phyloP scores from a whole-genome alignment of 2,797 vertebrate species.

The Threskiornis aethiopicus region DNA sequence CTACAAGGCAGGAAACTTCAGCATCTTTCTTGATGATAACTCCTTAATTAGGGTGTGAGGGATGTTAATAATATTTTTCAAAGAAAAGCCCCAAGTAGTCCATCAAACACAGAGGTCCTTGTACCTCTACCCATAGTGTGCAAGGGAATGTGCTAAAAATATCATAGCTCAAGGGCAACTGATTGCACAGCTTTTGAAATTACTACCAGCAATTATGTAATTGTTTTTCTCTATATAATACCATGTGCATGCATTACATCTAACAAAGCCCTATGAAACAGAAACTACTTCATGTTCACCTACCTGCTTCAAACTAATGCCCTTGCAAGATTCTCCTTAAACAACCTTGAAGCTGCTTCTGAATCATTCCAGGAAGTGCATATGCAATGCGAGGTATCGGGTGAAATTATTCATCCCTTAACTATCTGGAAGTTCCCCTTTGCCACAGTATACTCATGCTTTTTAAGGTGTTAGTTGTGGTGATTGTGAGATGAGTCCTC shows the following conservation, averaged over 20 bases:
- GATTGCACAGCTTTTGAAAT: background rate
- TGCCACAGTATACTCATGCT: background rate
- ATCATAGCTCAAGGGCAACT: background rate
- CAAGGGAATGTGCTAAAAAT: background rate
- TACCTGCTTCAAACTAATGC: background rate
- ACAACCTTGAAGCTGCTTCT: background rate
- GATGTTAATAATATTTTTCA: background rate
- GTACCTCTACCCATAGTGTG: accelerated
- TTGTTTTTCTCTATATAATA: background rate
- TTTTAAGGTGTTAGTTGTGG: background rate
- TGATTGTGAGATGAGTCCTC: background rate
- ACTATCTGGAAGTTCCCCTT: background rate
- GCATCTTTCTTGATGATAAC: background rate
- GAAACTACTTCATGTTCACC: background rate
- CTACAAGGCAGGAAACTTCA: background rate
- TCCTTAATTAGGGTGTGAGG: background rate
- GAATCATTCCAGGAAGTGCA: background rate
- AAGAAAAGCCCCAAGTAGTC: background rate
- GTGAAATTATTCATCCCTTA: background rate
- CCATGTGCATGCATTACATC: background rate
- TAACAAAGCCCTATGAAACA: background rate
- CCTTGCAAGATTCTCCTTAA: background rate
- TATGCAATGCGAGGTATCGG: background rate
- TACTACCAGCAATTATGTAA: background rate
- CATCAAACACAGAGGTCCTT: background rate